These are phyloP conservation scores for Orthosia cruda DNA, from an alignment of 2,888 invertebrate genomes.

Conservation along the genomic window DNA sequence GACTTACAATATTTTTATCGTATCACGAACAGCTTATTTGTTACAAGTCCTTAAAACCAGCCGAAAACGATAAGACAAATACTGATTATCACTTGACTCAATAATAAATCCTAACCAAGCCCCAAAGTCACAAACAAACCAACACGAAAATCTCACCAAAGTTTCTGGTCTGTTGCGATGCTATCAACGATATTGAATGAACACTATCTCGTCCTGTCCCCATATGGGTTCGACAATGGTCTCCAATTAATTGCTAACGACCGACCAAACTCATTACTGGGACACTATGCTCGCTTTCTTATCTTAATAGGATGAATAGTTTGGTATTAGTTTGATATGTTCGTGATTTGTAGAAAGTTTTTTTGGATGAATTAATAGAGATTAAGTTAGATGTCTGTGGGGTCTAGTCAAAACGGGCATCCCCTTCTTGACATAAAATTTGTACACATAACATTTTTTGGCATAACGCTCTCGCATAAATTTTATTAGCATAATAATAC, in stretches of 20 bases:
- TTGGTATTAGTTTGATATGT: slow-evolving; percentile 19
- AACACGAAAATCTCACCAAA: slow-evolving; percentile 3
- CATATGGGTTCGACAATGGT: slow-evolving; percentile 67
- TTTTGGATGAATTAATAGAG: neutral
- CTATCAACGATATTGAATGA: slow-evolving; percentile 46
- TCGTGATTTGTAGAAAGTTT: slow-evolving; percentile 18
- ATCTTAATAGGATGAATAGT: slow-evolving; percentile 53
- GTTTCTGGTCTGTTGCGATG: slow-evolving; percentile 34
- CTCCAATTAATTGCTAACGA: slow-evolving; percentile 77
- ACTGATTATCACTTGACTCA: neutral
- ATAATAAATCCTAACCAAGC: neutral
- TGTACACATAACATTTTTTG: too few species aligned
- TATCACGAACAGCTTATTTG: too few species aligned
- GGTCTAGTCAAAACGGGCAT: neutral
- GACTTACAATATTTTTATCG: too few species aligned
- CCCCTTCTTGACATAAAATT: too few species aligned
- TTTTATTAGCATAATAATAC: too few species aligned
- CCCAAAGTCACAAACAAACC: slow-evolving; percentile 7
- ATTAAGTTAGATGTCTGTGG: neutral
- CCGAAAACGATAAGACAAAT: neutral
- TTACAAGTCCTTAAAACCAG: too few species aligned
- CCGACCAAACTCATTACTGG: slow-evolving; percentile 69
- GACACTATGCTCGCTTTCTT: slow-evolving; percentile 66
- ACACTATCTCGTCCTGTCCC: slow-evolving; percentile 50
- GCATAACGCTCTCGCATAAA: too few species aligned